phyloP scores from a whole-genome alignment of 2,113 vertebrate genomes.

The Empidonax alnorum region DNA sequence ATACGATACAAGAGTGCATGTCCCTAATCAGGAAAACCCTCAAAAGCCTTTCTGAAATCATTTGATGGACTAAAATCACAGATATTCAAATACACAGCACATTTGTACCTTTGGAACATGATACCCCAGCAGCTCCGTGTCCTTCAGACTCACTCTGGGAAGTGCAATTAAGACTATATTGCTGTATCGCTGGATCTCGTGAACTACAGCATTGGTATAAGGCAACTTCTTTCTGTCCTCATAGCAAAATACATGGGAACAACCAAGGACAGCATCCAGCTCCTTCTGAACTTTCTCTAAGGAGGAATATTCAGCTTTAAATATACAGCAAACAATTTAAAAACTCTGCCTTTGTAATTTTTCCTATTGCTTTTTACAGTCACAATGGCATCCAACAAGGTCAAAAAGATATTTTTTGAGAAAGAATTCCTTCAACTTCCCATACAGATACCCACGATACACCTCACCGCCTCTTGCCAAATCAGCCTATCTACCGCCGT shows the following conservation, averaged over 20 bases:
- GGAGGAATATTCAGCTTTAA: slow-evolving; percentile 2
- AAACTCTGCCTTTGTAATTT: neutral
- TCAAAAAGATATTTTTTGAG: neutral
- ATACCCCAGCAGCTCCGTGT: slow-evolving; percentile 7
- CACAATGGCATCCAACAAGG: neutral
- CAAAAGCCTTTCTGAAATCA: neutral
- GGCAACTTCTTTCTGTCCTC: slow-evolving; percentile 43
- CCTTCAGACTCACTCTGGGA: neutral
- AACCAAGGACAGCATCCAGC: slow-evolving; percentile 43
- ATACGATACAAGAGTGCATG: neutral
- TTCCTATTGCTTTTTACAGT: neutral
- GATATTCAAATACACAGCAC: neutral
- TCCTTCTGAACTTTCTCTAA: slow-evolving; percentile 65
- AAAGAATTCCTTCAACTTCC: neutral
- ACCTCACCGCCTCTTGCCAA: too few species aligned
- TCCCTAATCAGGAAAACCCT: neutral
- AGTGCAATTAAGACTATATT: neutral
- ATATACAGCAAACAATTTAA: neutral
- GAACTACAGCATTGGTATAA: slow-evolving; percentile 58
- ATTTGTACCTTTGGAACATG: slow-evolving; percentile 51
- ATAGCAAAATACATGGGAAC: neutral
- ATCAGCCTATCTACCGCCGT: too few species aligned
- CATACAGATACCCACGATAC: neutral
- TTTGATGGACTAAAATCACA: neutral
- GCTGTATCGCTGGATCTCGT: slow-evolving; percentile 37